Conservation (phyloP, 2,797 vertebrate genomes). For the Chlorospingus flavigularis region DNA sequence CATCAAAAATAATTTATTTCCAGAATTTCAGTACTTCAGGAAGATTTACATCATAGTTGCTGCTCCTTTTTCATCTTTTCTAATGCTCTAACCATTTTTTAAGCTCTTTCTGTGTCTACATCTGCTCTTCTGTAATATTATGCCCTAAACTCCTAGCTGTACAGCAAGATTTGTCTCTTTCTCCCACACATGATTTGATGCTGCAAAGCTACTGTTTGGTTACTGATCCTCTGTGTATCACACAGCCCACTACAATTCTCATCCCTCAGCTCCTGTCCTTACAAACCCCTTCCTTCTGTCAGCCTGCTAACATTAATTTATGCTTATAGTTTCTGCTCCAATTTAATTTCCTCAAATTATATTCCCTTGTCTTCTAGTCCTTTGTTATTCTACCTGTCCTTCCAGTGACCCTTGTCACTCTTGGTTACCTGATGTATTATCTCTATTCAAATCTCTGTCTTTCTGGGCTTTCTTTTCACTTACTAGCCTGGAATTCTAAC, state of each 20-base stretch:
- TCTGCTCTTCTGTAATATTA: neutral
- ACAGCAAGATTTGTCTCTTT: neutral
- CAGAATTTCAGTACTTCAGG: neutral
- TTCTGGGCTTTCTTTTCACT: neutral
- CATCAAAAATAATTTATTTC: neutral
- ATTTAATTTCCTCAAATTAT: constrained; percentile 22
- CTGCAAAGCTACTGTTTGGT: constrained; percentile 20
- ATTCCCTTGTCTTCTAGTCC: neutral
- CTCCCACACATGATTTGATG: neutral
- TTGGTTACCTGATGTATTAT: neutral
- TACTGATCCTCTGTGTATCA: constrained; percentile 23
- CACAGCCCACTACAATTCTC: constrained; percentile 18
- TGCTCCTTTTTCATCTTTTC: neutral
- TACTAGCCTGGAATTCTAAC: neutral
- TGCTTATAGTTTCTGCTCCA: neutral
- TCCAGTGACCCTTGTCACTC: neutral
- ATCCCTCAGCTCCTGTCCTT: constrained; percentile 14
- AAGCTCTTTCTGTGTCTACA: neutral
- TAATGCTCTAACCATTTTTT: neutral
- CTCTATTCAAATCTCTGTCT: neutral
- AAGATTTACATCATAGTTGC: neutral
- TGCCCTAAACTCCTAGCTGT: neutral
- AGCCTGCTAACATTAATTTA: constrained; percentile 16
- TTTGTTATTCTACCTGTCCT: constrained; percentile 7
- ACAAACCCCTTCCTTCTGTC: constrained; percentile 19